These are phyloP conservation scores for Numenius arquata DNA, from an alignment of 2,113 vertebrate genomes.

Conservation along the genomic window DNA sequence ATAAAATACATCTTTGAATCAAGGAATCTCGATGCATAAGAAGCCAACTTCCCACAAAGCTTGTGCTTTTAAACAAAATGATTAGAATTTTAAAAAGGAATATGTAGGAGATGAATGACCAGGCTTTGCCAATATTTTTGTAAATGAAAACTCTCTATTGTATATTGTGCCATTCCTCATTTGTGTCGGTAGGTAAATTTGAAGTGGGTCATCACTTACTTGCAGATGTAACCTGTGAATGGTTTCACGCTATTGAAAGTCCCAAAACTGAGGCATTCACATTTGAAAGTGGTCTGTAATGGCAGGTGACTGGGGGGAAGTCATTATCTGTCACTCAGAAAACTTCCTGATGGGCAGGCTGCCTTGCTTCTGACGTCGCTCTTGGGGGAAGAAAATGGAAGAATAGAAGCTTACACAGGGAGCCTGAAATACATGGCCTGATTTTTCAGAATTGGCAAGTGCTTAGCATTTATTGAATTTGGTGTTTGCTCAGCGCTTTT, in stretches of 20 bases:
- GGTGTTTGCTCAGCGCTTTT: not conserved
- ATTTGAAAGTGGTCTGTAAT: not conserved
- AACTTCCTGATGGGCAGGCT: not conserved
- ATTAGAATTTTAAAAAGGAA: not conserved
- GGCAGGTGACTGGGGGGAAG: not conserved
- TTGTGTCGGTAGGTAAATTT: too few relatives aligned
- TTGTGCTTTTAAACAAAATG: not conserved
- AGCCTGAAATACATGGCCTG: not conserved
- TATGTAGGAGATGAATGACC: not conserved
- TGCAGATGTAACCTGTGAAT: not conserved
- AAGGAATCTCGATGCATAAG: not conserved
- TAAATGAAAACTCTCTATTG: not conserved
- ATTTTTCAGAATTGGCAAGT: not conserved
- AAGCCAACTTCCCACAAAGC: not conserved
- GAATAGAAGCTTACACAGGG: not conserved
- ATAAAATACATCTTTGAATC: not conserved
- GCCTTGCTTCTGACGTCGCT: not conserved
- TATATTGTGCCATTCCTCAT: not conserved
- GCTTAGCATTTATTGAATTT: not conserved
- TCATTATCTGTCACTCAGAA: not conserved
- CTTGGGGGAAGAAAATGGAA: not conserved
- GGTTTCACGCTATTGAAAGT: not conserved
- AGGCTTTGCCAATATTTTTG: not conserved
- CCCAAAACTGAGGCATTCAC: fast-evolving
- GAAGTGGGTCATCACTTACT: not conserved